Percentiles rank a stretch among this genome's conserved stretches.
These are phyloP conservation scores for Prinia subflava DNA, from an alignment of 2,113 vertebrate genomes.

Conservation along the genomic window DNA sequence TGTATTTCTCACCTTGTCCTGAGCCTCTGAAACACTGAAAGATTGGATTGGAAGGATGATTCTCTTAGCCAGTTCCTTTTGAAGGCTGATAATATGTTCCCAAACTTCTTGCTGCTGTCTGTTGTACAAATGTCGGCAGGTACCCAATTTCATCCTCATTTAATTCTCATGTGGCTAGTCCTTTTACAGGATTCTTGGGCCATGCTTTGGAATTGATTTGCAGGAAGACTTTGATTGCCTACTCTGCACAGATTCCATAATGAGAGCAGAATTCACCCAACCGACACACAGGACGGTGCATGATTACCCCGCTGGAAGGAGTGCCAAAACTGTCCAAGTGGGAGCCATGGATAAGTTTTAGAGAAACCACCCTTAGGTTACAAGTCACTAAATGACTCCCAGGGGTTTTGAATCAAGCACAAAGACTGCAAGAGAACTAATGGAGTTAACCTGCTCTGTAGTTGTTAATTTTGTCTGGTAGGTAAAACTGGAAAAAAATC, in stretches of 20 bases:
- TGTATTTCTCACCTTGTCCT: neutral
- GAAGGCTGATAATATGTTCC: neutral
- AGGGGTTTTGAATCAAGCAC: neutral
- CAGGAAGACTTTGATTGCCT: neutral
- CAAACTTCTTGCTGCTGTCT: neutral
- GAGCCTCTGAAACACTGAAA: neutral
- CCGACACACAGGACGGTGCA: neutral
- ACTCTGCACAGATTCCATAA: neutral
- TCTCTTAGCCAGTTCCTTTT: neutral
- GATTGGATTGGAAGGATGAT: neutral
- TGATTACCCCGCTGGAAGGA: neutral
- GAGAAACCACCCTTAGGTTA: neutral
- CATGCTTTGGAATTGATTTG: neutral
- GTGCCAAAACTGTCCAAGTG: neutral
- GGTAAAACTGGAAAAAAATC: neutral
- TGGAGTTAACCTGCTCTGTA: neutral
- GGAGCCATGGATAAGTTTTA: neutral
- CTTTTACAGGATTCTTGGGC: neutral
- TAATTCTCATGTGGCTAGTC: neutral
- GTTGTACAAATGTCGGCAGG: neutral
- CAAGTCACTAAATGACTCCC: slow-evolving; percentile 1
- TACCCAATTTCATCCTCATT: neutral
- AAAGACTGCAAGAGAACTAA: neutral
- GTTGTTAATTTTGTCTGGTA: slow-evolving; percentile 19
- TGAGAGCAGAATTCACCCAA: neutral